phyloP scores from a whole-genome alignment of 2,888 invertebrate species.

The Aphodius sticticus region DNA sequence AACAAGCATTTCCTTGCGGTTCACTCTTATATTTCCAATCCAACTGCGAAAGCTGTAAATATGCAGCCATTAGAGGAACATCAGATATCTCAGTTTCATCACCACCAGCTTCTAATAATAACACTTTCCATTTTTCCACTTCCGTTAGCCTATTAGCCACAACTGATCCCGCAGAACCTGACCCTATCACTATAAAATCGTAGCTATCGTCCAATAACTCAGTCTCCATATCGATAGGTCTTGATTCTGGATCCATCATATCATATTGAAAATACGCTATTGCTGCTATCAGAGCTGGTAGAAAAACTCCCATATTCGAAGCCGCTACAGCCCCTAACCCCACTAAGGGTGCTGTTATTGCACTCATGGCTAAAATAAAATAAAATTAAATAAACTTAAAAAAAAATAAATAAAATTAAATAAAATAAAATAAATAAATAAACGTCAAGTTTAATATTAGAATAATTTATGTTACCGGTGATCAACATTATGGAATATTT shows the following conservation, averaged over 20 bases:
- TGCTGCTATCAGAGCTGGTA: conserved; percentile 84
- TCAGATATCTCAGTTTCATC: conserved; percentile 92
- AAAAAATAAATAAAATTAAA: conserved; percentile 6
- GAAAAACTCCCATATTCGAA: conserved; percentile 79
- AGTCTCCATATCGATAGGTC: conserved; percentile 75
- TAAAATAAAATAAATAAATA: conserved; percentile 13
- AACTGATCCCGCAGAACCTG: conserved; percentile 89
- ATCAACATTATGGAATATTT: not conserved
- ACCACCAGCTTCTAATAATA: conserved; percentile 86
- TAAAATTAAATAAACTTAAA: conserved; percentile 16
- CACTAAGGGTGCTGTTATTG: conserved; percentile 72
- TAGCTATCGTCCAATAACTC: conserved; percentile 73
- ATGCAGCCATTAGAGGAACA: conserved; percentile 87
- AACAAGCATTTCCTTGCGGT: conserved; percentile 81
- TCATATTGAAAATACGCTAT: conserved; percentile 89
- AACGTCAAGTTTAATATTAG: not conserved
- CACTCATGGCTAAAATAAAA: conserved; percentile 63
- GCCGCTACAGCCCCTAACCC: conserved; percentile 73
- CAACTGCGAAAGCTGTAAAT: conserved; percentile 83
- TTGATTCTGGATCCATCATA: conserved; percentile 82
- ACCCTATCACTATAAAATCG: conserved; percentile 87
- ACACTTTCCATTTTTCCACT: conserved; percentile 79
- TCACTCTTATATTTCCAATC: conserved; percentile 96
- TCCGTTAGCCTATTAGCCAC: conserved; percentile 85
- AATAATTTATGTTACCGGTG: not conserved